Evolutionary conservation across 1,140 invertebrate species (phyloP), one percentile per base, ranked within the genome.

Genomic region (Nasonia giraulti): DNA sequence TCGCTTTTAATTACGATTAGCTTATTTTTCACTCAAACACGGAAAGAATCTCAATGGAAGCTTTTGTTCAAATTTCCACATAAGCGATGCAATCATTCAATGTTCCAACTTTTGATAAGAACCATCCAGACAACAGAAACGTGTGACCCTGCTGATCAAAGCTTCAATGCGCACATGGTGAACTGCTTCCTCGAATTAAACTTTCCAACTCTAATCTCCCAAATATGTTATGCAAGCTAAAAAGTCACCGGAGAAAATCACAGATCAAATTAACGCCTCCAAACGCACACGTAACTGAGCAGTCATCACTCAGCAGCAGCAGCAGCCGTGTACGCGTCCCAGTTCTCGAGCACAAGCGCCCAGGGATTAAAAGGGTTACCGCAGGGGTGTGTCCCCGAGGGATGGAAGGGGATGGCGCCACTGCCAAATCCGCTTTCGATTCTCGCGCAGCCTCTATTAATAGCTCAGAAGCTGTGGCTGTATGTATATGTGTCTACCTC

Each of bases 331-430:
- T 20, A 20, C 5, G 55, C 55, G 55, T 62, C 20, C 20, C 55
- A 62, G 50, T 77, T 23, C 5, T 10, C 44, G 27, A 27, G 14
- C 11, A 71, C 11, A 47, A 2, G 40, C 84, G 66, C 62, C 80
- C 71, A 71, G 87, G 86, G 86, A 88, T 90, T 89, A 87, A 86
- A 90, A 89, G 91, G 89, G 91, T 91, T 90, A 88, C 33, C 82
- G 82, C 84, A 84, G 76, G 66, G 73, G 66, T 47, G 89, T 88
- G 83, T 86, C 88, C 84, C 87, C 80, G 74, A 55, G 88, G 40
- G 27, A 77, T 37, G 33, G 33, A 85, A 37, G 4, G 84, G 86
- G 81, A 82, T 37, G 81, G 89, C n/a, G 33, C 27, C 68, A 33
- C 31, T 27, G 77, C 27, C n/a, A 90, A 91, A 91, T 90, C 89